These are phyloP conservation scores for Forbesichthys papilliferus DNA, from an alignment of 2,113 vertebrate species.

Conservation along the genomic window DNA sequence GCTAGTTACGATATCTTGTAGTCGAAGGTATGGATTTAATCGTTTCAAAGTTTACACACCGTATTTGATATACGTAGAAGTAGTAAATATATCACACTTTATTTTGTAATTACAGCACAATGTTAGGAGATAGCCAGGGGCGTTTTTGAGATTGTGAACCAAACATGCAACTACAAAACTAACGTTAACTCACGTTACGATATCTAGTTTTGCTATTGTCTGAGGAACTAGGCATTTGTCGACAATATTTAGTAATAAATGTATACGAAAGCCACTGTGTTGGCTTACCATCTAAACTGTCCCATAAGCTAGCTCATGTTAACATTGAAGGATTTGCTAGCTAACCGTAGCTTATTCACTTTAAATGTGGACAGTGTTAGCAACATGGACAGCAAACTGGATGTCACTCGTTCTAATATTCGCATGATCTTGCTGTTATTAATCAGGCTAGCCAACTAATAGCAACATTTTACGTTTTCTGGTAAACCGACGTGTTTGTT, in stretches of 20 bases:
- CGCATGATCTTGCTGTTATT: not conserved
- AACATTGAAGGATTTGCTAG: constrained; percentile 48
- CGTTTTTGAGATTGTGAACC: too few relatives aligned
- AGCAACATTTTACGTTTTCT: not conserved
- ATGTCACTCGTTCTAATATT: constrained; percentile 10
- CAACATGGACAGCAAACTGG: constrained; percentile 49
- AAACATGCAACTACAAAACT: not conserved
- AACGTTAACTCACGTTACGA: constrained; percentile 42
- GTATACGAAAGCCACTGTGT: not conserved
- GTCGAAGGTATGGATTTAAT: constrained; percentile 67
- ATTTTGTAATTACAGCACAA: not conserved
- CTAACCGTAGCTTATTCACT: constrained; percentile 57
- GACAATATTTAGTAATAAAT: not conserved
- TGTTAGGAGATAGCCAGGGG: not conserved
- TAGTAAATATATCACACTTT: not conserved
- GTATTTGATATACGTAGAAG: not conserved
- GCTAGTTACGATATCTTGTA: constrained; percentile 60
- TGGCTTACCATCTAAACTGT: constrained; percentile 1
- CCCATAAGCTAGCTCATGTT: constrained; percentile 29
- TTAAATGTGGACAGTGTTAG: constrained; percentile 29
- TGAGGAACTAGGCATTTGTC: not conserved
- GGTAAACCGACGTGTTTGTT: constrained; percentile 7
- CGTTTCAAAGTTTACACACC: constrained; percentile 53
- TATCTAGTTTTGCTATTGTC: not conserved
- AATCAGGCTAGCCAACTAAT: not conserved